Percentiles rank a stretch among this genome's conserved stretches.
phyloP scores from a whole-genome alignment of 2,888 invertebrate genomes.

The Neuroscelio doddi region DNA sequence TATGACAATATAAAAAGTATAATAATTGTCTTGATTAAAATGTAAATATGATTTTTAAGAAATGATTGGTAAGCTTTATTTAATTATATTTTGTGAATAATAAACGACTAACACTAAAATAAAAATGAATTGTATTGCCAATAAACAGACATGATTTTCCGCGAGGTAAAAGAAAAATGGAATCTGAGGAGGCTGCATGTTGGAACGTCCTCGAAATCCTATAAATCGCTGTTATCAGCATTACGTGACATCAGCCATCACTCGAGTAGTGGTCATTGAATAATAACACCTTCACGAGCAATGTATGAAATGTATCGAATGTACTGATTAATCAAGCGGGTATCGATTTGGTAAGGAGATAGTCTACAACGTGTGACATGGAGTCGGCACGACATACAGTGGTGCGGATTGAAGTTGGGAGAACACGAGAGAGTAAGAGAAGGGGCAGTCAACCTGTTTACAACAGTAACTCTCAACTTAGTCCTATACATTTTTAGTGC shows the following conservation, averaged over 20 bases:
- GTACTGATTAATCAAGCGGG: constrained; percentile 67
- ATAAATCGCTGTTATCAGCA: too few species aligned
- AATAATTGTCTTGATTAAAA: too few species aligned
- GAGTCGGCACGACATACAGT: constrained; percentile 40
- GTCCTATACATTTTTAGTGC: constrained; percentile 40
- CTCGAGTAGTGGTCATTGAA: constrained; percentile 42
- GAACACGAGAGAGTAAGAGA: constrained; percentile 46
- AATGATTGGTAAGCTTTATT: too few species aligned
- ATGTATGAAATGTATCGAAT: constrained; percentile 47
- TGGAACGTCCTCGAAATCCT: too few species aligned
- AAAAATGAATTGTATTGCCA: too few species aligned
- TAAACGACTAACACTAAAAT: too few species aligned
- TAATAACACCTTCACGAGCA: constrained; percentile 43
- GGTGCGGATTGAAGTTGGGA: constrained; percentile 44
- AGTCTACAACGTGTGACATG: constrained; percentile 62
- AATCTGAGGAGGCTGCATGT: too few species aligned
- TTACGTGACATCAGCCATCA: constrained; percentile 12
- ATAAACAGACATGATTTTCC: too few species aligned
- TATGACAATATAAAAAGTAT: too few species aligned
- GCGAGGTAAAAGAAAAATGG: too few species aligned
- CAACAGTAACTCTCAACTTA: constrained; percentile 63
- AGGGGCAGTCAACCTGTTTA: constrained; percentile 67
- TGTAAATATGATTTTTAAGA: too few species aligned
- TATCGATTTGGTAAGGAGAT: constrained; percentile 64
- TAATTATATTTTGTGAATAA: too few species aligned